Evolutionary conservation across 2,888 invertebrate species (phyloP).

Genomic region (Diaprepes abbreviatus): DNA sequence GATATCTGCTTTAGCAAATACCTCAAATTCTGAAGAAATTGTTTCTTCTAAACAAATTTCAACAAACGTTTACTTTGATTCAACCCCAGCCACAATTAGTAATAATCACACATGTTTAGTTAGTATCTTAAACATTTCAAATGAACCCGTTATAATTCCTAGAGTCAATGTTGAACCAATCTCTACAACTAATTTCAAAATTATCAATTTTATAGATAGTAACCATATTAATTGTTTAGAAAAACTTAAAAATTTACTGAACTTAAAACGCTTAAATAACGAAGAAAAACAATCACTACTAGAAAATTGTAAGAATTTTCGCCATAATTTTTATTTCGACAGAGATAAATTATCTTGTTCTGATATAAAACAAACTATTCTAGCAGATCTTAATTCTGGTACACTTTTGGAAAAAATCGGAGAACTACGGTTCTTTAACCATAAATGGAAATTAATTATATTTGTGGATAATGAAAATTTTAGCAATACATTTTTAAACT

Average conservation of each 20-base stretch:
- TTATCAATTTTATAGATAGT: neutral
- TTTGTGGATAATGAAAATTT: constrained; percentile 7
- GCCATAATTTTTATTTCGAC: constrained; percentile 8
- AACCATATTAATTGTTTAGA: neutral
- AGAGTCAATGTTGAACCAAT: neutral
- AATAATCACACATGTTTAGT: constrained; percentile 8
- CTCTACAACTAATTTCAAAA: neutral
- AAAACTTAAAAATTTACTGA: constrained; percentile 4
- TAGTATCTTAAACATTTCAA: constrained; percentile 7
- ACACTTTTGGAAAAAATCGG: constrained; percentile 8
- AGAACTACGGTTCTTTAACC: constrained; percentile 13
- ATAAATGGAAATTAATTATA: constrained; percentile 19
- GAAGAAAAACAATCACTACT: neutral
- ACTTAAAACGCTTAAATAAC: no score
- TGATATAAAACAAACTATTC: constrained; percentile 1
- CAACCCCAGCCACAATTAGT: neutral
- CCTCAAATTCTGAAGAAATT: neutral
- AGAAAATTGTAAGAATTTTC: neutral
- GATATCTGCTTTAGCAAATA: neutral
- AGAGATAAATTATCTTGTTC: constrained; percentile 4
- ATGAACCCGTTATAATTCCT: neutral
- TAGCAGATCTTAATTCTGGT: constrained; percentile 1
- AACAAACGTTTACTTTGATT: neutral
- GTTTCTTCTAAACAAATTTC: neutral
- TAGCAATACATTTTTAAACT: neutral